Evolutionary conservation across 92 coral and sea anemone genomes (phyloP), one percentile per base, ranked within the genome.

Genomic region (Siderastrea siderea): DNA sequence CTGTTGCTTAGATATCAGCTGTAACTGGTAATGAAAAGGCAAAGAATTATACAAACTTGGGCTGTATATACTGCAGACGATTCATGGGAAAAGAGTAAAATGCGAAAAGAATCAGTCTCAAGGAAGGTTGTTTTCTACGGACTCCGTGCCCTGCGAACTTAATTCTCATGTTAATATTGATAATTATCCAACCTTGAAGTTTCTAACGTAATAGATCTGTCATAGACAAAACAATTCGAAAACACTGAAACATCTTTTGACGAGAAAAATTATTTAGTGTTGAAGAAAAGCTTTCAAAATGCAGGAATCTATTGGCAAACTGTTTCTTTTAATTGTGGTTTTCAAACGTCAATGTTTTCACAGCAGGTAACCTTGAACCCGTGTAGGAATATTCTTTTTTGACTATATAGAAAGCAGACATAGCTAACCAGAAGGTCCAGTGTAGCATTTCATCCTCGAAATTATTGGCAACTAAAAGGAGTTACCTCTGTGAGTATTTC

Each of bases 281-380:
- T 7, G 6, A 1, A 43, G 68, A 13, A 59, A 1, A n/a, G 81
- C 26, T 7, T 59, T 77, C 4, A 77, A 14, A 43, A 77, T 77
- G 81, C 69, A 58, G 5, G 7, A 78, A 60, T 6, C n/a, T n/a
- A 46, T 62, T 63, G 69, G 15, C 70, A 78, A 47, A 16, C 71
- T 46, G 72, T 47, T 26, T 78, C 72, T 45, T 61, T 63, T 50
- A 78, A 78, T 78, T 78, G 83, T 47, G 83, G 83, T 48, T 3
- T 78, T n/a, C 47, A 50, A 63, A 78, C 59, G 83, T 47, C 72
- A 78, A 62, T 65, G 0, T 4, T 49, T 7, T 50, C 83, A 10
- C 83, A 78, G 83, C 83, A 47, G 70, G 83, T 4, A 16, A 66
- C 7, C 6, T 66, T 66, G 71, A 44, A 50, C 9, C 58, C 48